These are phyloP conservation scores for Dreissena rostriformis DNA, from an alignment of 1,140 invertebrate species.

Conservation along the genomic window DNA sequence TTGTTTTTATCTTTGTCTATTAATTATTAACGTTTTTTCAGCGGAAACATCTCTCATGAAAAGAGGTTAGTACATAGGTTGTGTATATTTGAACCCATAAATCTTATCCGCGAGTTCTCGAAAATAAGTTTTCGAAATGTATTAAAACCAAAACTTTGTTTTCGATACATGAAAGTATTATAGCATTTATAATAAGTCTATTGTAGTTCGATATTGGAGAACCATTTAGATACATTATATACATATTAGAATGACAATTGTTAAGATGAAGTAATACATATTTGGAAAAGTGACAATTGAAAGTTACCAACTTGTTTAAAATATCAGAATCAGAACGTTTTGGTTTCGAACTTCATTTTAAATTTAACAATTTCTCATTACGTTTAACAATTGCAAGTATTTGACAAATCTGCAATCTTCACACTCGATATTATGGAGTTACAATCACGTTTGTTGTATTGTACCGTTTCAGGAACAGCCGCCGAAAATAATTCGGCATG, in stretches of 20 bases:
- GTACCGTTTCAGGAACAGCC: constrained; percentile 16
- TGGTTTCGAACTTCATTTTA: not conserved
- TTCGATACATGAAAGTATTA: not conserved
- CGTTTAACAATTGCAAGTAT: not conserved
- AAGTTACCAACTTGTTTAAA: not conserved
- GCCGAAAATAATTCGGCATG: not conserved
- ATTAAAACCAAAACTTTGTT: not conserved
- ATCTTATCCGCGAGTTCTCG: not conserved
- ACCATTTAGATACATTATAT: too few species aligned
- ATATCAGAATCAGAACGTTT: not conserved
- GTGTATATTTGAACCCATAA: not conserved
- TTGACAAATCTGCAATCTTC: not conserved
- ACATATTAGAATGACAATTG: not conserved
- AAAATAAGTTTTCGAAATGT: constrained; percentile 7
- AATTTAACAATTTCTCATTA: not conserved
- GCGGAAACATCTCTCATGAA: constrained; percentile 29
- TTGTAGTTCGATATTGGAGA: too few species aligned
- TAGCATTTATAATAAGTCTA: not conserved
- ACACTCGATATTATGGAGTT: not conserved
- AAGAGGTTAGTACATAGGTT: constrained; percentile 1
- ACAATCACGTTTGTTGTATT: not conserved
- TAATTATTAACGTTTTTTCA: constrained; percentile 4
- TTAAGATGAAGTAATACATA: not conserved
- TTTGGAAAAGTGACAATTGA: not conserved
- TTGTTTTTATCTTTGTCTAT: not conserved